Evolutionary conservation across 1,140 invertebrate species (phyloP).

Genomic region (Drosophila littoralis): DNA sequence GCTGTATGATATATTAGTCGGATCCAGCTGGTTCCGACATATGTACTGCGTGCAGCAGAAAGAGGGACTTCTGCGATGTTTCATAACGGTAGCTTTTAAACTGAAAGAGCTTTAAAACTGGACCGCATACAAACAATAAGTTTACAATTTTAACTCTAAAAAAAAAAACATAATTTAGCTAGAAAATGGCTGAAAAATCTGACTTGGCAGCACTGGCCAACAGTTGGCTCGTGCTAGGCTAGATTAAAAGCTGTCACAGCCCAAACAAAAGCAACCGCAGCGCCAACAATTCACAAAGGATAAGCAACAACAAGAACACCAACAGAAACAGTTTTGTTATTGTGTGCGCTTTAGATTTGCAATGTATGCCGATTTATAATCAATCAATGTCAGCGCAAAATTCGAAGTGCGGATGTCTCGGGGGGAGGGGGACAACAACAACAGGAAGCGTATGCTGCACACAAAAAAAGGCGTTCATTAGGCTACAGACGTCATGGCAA

Average conservation of each 20-base stretch:
- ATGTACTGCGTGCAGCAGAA: no score
- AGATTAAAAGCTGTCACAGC: conserved; percentile 82
- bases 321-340: conserved; percentile 63
- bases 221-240: conserved; percentile 69
- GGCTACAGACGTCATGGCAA: conserved; percentile 75
- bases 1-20: no score
- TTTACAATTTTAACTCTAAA: no score
- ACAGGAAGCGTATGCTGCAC: conserved; percentile 68
- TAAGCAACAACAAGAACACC: conserved; percentile 46
- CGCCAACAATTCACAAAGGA: conserved; percentile 69
- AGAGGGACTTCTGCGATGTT: no score
- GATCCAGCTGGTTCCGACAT: no score
- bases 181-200: no score
- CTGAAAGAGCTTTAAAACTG: no score
- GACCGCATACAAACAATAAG: no score
- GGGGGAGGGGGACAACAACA: conserved; percentile 9
- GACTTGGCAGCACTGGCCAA: conserved; percentile 9
- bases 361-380: conserved; percentile 83
- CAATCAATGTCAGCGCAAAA: conserved; percentile 82
- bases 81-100: no score
- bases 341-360: conserved; percentile 79
- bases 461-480: conserved; percentile 75
- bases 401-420: conserved; percentile 47
- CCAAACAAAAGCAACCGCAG: conserved; percentile 80
- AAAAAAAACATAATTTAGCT: no score